Percentiles rank a stretch among this genome's conserved stretches.
Conservation (phyloP, 2,113 vertebrate genomes). For the Cinclus cinclus region DNA sequence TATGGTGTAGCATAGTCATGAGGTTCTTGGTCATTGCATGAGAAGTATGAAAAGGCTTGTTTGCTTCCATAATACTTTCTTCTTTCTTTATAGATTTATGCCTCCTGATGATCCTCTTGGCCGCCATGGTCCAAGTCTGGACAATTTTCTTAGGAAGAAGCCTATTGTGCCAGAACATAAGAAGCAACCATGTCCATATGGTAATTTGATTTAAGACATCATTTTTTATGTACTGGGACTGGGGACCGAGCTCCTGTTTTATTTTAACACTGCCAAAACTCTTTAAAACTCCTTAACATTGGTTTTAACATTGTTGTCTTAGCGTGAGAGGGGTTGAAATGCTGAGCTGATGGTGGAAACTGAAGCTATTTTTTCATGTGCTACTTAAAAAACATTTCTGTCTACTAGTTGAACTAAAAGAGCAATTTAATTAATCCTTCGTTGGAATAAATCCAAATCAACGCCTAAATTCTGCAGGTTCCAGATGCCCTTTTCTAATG, state of each 20-base stretch:
- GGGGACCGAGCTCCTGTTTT: neutral
- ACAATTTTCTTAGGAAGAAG: constrained; percentile 96
- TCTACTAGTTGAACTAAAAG: neutral
- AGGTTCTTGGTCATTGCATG: neutral
- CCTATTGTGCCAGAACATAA: constrained; percentile 94
- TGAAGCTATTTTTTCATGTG: neutral
- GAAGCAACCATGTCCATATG: constrained; percentile 97
- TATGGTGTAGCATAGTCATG: neutral
- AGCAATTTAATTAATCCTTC: neutral
- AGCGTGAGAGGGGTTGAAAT: neutral
- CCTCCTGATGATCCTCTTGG: constrained; percentile 96
- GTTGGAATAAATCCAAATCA: neutral
- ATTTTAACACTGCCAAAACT: neutral
- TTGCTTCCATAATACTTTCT: neutral
- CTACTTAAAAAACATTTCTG: neutral
- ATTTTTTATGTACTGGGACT: neutral
- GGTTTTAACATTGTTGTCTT: neutral
- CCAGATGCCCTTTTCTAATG: neutral
- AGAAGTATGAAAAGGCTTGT: neutral
- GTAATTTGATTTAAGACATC: constrained; percentile 70
- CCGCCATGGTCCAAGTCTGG: constrained; percentile 93
- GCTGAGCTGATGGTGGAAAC: neutral
- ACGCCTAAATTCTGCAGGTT: neutral
- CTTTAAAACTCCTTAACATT: neutral
- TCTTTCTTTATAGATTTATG: constrained; percentile 85